Percentiles rank a stretch among this genome's conserved stretches.
These are phyloP conservation scores for Podarcis muralis DNA, from an alignment of 2,113 vertebrate genomes.

Conservation along the genomic window DNA sequence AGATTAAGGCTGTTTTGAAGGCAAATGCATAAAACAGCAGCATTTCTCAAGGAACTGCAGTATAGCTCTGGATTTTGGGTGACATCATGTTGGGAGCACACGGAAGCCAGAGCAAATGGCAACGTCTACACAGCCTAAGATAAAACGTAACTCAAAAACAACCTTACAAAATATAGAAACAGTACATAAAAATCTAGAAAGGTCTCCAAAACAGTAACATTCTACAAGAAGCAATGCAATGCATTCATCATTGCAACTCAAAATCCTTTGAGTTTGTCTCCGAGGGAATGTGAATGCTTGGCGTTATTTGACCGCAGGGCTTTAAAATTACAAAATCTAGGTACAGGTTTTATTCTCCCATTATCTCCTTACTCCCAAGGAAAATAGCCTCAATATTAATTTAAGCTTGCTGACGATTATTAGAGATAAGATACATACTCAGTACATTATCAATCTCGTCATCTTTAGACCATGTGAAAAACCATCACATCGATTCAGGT, in stretches of 20 bases:
- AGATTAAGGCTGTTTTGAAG: too few relatives aligned
- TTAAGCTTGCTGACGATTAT: not conserved
- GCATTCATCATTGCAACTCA: not conserved
- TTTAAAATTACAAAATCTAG: not conserved
- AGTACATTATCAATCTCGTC: conserved; percentile 14
- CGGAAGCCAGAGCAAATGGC: too few relatives aligned
- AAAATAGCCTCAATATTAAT: not conserved
- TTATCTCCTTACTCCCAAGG: not conserved
- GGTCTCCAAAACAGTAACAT: not conserved
- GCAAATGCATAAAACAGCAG: too few relatives aligned
- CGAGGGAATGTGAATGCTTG: not conserved
- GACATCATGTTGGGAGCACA: too few relatives aligned
- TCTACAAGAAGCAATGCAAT: not conserved
- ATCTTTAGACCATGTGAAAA: not conserved
- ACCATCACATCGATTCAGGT: not conserved
- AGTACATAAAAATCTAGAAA: not conserved
- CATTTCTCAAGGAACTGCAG: too few relatives aligned
- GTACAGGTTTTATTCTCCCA: not conserved
- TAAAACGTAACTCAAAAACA: not conserved
- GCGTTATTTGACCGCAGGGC: not conserved
- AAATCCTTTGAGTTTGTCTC: not conserved
- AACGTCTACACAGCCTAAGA: too few relatives aligned
- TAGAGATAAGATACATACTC: not conserved
- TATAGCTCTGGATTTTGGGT: too few relatives aligned
- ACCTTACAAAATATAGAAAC: not conserved